Percentiles rank a stretch among this genome's conserved stretches.
Evolutionary conservation across 2,888 invertebrate genomes (phyloP).

Genomic region (Tiphia femorata): DNA sequence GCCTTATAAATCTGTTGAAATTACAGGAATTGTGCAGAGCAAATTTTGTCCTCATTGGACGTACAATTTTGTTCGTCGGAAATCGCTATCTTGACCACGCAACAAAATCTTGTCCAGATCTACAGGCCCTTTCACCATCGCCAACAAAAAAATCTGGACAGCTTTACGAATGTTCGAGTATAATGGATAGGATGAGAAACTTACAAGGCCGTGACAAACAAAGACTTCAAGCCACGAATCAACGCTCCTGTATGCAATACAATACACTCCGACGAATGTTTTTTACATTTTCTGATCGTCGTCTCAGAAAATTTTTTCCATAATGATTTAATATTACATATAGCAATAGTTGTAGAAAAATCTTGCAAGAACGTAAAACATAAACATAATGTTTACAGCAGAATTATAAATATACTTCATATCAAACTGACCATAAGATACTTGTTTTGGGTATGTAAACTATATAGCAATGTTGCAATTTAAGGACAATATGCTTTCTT

Average conservation of each 20-base stretch:
- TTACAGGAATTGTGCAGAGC: conserved; percentile 37
- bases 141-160: conserved; percentile 5
- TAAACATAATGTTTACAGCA: too few relatives aligned
- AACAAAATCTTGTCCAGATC: conserved; percentile 10
- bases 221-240: conserved; percentile 11
- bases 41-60: conserved; percentile 41
- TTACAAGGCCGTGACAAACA: conserved; percentile 3
- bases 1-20: not conserved
- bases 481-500: too few relatives aligned
- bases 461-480: too few relatives aligned
- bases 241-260: conserved; percentile 20
- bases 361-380: too few relatives aligned
- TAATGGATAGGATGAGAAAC: too few relatives aligned
- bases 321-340: conserved; percentile 3
- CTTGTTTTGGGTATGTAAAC: too few relatives aligned
- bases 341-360: too few relatives aligned
- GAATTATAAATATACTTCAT: too few relatives aligned
- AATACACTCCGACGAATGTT: conserved; percentile 23
- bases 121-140: conserved; percentile 8
- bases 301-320: conserved; percentile 25
- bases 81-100: conserved; percentile 38
- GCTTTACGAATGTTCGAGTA: too few relatives aligned
- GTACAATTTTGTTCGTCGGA: conserved; percentile 41
- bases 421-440: too few relatives aligned
- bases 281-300: conserved; percentile 25